Percentiles rank a stretch among this genome's conserved stretches.
phyloP scores from a whole-genome alignment of 2,797 vertebrate species.

The Manis crassicaudata region DNA sequence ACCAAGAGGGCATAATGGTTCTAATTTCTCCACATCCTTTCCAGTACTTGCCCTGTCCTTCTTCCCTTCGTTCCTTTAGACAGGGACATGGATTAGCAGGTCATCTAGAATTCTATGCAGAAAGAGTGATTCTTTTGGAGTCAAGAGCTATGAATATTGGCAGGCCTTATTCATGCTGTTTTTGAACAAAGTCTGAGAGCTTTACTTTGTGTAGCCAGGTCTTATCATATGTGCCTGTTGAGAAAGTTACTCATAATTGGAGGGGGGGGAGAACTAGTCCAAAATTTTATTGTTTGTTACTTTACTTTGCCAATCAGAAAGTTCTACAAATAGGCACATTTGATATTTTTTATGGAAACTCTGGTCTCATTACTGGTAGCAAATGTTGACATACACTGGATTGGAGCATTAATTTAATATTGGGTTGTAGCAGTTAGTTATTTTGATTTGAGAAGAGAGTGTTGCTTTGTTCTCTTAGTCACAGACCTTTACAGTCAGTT shows the following conservation, averaged over 20 bases:
- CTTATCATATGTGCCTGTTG: neutral
- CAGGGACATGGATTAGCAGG: constrained; percentile 31
- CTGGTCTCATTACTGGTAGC: neutral
- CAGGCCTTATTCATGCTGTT: neutral
- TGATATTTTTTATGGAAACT: constrained; percentile 3
- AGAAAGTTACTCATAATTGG: neutral
- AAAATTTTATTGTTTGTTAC: neutral
- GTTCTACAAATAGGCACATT: neutral
- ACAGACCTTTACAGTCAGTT: neutral
- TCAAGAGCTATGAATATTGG: neutral
- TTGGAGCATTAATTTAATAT: neutral
- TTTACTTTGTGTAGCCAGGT: neutral
- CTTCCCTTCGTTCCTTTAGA: neutral
- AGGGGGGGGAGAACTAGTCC: neutral
- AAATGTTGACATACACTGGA: constrained; percentile 1
- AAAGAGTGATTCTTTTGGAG: neutral
- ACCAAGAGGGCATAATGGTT: neutral
- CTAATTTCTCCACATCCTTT: neutral
- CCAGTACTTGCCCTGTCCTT: neutral
- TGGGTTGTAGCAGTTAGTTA: neutral
- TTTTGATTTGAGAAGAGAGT: neutral
- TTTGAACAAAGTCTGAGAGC: neutral
- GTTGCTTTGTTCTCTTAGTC: neutral
- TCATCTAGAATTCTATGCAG: neutral
- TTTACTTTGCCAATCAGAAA: constrained; percentile 11